Percentiles rank a stretch among this genome's conserved stretches.
These are phyloP conservation scores for Cottus gobio DNA, from an alignment of 2,113 vertebrate genomes.

Conservation along the genomic window DNA sequence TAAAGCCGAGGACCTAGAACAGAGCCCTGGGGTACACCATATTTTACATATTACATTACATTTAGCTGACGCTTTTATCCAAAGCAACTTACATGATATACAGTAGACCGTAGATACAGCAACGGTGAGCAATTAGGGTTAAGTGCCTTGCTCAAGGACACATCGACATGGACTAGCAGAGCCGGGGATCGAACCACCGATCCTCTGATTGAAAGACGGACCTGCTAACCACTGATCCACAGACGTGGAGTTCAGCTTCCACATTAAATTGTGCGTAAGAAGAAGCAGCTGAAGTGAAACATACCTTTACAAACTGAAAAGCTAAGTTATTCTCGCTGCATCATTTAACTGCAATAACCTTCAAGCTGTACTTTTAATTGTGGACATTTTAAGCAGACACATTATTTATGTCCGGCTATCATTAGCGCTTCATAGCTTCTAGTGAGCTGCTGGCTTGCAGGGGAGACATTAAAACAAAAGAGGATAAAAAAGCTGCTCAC, in stretches of 20 bases:
- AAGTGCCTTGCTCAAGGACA: no score
- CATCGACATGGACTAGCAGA: no score
- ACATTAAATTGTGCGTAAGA: neutral
- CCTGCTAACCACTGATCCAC: no score
- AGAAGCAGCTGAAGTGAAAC: constrained; percentile 11
- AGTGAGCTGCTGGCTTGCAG: neutral
- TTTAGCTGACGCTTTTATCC: no score
- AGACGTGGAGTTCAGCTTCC: neutral
- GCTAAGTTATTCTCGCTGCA: neutral
- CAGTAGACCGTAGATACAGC: no score
- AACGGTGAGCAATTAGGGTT: no score
- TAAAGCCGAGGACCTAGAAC: neutral
- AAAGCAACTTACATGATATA: no score
- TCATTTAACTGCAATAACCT: constrained; percentile 28
- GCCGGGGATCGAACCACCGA: no score
- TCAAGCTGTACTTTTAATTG: neutral
- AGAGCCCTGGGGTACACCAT: neutral
- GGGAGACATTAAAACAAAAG: neutral
- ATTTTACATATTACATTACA: no score
- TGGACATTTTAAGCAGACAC: neutral
- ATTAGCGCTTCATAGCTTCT: neutral
- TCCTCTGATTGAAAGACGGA: no score
- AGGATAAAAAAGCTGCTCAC: neutral
- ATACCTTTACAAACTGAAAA: neutral
- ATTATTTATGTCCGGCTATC: neutral